Evolutionary conservation across 2,888 invertebrate species (phyloP).

Genomic region (Cyclophora punctaria): DNA sequence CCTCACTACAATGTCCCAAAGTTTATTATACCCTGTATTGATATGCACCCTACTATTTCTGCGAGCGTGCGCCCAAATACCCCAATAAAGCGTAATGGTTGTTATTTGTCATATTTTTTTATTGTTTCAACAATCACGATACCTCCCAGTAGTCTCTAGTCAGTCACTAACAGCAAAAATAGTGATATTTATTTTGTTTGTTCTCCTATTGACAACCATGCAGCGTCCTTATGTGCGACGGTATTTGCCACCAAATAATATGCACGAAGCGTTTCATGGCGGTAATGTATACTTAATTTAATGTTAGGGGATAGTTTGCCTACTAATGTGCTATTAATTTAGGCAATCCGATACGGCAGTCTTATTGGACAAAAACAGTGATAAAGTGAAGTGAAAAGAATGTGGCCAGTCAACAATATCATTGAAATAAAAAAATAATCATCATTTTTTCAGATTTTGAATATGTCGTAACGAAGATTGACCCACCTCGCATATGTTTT

Average conservation of each 20-base stretch:
- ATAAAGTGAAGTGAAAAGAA: too few species aligned
- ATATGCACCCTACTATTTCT: slow-evolving; percentile 20
- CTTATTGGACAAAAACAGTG: too few species aligned
- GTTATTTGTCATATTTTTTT: slow-evolving; percentile 64
- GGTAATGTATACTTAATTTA: slow-evolving; percentile 35
- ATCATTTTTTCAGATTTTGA: slow-evolving; percentile 57
- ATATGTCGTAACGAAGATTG: slow-evolving; percentile 70
- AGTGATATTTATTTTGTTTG: slow-evolving; percentile 8
- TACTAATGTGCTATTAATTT: too few species aligned
- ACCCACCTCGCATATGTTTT: slow-evolving; percentile 64
- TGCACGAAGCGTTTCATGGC: slow-evolving; percentile 52
- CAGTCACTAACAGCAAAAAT: neutral
- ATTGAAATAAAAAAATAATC: too few species aligned
- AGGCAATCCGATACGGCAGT: too few species aligned
- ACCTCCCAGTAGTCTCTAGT: slow-evolving; percentile 23
- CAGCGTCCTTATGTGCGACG: slow-evolving; percentile 57
- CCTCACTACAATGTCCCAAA: neutral
- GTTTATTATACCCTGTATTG: neutral
- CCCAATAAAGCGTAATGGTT: slow-evolving; percentile 55
- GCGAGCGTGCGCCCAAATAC: slow-evolving; percentile 57
- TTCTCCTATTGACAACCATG: slow-evolving; percentile 37
- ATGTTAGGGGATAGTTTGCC: too few species aligned
- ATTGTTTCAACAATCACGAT: slow-evolving; percentile 57
- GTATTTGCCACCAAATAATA: slow-evolving; percentile 51
- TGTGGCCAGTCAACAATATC: too few species aligned